A percentile compares a stretch with the other conserved stretches of the same genome.
These are phyloP conservation scores for Drosophila baimaii DNA, from an alignment of 1,140 invertebrate species.

Conservation along the genomic window DNA sequence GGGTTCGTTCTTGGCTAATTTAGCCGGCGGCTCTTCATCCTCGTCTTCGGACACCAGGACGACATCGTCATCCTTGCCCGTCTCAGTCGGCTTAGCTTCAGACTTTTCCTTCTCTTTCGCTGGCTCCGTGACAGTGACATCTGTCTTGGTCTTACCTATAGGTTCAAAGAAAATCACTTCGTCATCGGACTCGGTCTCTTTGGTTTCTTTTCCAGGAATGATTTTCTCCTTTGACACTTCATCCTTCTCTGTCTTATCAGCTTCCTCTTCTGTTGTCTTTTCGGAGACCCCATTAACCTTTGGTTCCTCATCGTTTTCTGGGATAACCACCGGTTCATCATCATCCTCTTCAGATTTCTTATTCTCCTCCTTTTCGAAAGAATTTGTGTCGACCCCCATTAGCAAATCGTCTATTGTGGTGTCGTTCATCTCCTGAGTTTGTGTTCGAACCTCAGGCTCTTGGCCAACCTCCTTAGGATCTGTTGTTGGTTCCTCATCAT, in stretches of 20 bases:
- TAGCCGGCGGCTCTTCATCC: conserved; percentile 37
- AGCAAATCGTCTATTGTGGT: conserved; percentile 14
- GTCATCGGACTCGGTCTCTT: conserved; percentile 67
- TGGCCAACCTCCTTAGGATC: neutral
- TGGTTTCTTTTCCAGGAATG: conserved; percentile 3
- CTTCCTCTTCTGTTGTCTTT: neutral
- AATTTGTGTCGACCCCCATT: neutral
- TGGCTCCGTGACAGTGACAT: neutral
- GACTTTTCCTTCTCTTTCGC: conserved; percentile 1
- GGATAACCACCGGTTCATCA: neutral
- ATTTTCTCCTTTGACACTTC: neutral
- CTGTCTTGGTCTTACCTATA: conserved; percentile 45
- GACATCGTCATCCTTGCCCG: conserved; percentile 51
- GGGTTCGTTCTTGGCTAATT: conserved; percentile 8
- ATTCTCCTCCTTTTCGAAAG: neutral
- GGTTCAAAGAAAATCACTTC: conserved; percentile 74
- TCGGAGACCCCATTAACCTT: conserved; percentile 21
- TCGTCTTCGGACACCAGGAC: conserved; percentile 70
- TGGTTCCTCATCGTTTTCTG: neutral
- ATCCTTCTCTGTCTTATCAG: neutral
- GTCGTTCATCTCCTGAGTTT: conserved; percentile 25
- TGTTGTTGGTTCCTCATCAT: neutral
- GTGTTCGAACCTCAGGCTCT: neutral
- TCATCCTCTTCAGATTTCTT: neutral
- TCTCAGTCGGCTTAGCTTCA: neutral